phyloP scores from a whole-genome alignment of 2,113 vertebrate genomes.

The Parus major region DNA sequence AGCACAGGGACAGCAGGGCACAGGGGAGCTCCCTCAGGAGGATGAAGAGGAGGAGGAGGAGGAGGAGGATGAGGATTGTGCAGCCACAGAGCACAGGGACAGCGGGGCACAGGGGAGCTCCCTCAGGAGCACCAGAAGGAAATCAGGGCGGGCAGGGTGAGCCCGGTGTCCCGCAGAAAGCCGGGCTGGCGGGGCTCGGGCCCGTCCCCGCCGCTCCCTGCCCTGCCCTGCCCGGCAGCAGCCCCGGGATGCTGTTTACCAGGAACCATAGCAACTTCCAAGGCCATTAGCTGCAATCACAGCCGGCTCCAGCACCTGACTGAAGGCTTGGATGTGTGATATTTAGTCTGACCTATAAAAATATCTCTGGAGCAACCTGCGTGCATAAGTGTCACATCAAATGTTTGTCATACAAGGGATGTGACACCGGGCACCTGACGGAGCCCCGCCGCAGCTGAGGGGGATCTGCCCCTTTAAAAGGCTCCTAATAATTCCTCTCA shows the following conservation, averaged over 20 bases:
- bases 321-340: constrained; percentile 62
- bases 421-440: constrained; percentile 45
- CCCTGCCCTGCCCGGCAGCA: neutral
- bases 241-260: constrained; percentile 2
- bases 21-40: neutral
- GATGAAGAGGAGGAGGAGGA: accelerated
- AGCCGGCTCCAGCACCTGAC: constrained; percentile 13
- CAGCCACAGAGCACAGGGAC: accelerated
- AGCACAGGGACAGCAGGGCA: neutral
- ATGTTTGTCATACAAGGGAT: constrained; percentile 50
- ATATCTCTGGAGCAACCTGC: constrained; percentile 66
- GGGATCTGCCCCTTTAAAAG: neutral
- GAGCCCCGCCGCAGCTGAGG: neutral
- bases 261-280: constrained; percentile 4
- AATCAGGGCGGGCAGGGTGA: accelerated
- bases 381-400: constrained; percentile 61
- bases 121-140: neutral
- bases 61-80: accelerated
- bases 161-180: neutral
- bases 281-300: constrained; percentile 30
- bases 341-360: constrained; percentile 70
- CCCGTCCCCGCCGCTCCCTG: neutral
- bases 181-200: neutral
- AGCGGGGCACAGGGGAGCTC: neutral
- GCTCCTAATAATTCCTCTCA: neutral